phyloP scores from a whole-genome alignment of 2,797 vertebrate species.

The Aphelocoma californica region DNA sequence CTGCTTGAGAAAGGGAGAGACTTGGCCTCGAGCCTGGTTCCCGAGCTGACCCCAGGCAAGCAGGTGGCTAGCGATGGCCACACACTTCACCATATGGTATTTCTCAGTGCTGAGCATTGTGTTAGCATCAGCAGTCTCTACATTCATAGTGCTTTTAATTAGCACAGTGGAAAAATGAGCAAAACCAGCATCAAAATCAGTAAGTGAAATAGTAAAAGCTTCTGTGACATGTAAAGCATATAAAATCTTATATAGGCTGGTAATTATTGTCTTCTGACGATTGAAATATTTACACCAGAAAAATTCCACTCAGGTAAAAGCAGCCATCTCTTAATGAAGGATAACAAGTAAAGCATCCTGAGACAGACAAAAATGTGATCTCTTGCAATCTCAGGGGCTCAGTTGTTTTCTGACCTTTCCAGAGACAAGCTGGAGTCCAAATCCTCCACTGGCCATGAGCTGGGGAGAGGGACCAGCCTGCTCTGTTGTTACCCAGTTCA shows the following conservation, averaged over 20 bases:
- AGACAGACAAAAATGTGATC: not conserved
- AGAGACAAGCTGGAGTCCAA: not conserved
- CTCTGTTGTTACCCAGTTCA: not conserved
- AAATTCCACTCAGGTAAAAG: not conserved
- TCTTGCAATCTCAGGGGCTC: not conserved
- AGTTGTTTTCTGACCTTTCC: slow-evolving; percentile 3
- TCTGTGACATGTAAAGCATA: not conserved
- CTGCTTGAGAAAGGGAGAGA: not conserved
- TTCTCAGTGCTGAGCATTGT: not conserved
- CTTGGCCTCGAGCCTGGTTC: slow-evolving; percentile 20
- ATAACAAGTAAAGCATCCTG: not conserved
- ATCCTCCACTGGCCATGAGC: not conserved
- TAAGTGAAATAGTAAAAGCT: not conserved
- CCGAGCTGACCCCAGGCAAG: slow-evolving; percentile 20
- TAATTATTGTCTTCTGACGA: not conserved
- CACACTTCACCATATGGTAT: slow-evolving; percentile 20
- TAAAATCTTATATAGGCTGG: not conserved
- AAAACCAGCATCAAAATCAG: not conserved
- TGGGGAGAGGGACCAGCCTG: not conserved
- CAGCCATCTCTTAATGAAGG: not conserved
- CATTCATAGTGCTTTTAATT: slow-evolving; percentile 14
- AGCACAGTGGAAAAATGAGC: slow-evolving; percentile 1
- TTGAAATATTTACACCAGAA: not conserved
- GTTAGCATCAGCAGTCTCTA: slow-evolving; percentile 7
- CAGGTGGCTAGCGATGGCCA: slow-evolving; percentile 22